Base-by-base conservation (phyloP, 1,140 invertebrate genomes). In the Drosophila kohkoa region DNA sequence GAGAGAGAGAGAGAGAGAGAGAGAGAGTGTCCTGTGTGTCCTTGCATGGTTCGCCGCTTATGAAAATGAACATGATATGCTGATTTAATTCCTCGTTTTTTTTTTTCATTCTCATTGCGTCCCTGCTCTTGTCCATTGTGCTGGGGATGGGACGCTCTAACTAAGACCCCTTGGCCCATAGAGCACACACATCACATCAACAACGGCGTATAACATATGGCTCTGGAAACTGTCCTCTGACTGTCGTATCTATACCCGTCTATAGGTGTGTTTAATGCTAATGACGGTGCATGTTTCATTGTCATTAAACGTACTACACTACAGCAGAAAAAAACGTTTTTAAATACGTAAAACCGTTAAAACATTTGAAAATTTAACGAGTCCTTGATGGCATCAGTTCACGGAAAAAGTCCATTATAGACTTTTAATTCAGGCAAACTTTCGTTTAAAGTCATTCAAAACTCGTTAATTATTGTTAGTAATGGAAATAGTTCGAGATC, bases 21-120 rank as follows among this genome's bases (percentile, higher is more conserved):
- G 4, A n/a, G 52, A 30, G 30, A 45, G 67, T 41, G 49, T 58
- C 48, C n/a, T 51, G 38, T 55, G 45, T 30, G 76, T 79, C 72
- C 82, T 79, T 88, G 79, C 83, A 87, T 87, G 82, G 69, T 75
- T 87, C 62, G 82, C 43, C 79, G 83, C 77, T 69, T 77, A 69
- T 77, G 76, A 80, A 87, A 88, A 88, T 88, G 76, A 77, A 82
- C 83, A 88, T 87, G 82, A 87, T 88, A 82, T 82, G 79, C 67
- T 86, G 82, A 88, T 88, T 87, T 72, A 66, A 71, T 75, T 71
- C 48, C 45, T 13, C 38, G 43, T 68, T 45, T 45, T 32, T 16
- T n/a, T 15, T 57, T 13, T 54, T 48, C 30, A 10, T 48, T 46
- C 30, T 15, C 30, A 1, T 20, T 2, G 1, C 1, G 1, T 28